Evolutionary conservation across 2,888 invertebrate genomes (phyloP).

Genomic region (Cecidostiba fungosa): DNA sequence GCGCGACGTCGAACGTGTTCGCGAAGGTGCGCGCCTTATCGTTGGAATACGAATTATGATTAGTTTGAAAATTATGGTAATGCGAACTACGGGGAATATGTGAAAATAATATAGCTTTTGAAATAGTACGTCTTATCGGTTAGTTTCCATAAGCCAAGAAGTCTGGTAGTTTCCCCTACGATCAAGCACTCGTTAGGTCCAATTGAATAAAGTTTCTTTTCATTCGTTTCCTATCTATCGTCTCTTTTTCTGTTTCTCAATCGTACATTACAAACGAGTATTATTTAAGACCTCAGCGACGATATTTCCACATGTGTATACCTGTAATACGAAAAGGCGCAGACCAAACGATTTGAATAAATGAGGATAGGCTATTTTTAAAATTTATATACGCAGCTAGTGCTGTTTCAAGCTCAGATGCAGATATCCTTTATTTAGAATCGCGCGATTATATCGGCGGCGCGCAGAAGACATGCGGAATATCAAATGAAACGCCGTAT

Average conservation of each 20-base stretch:
- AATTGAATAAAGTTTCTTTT: no score
- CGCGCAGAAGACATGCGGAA: constrained; percentile 1
- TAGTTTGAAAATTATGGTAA: neutral
- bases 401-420: constrained; percentile 20
- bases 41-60: neutral
- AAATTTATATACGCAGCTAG: neutral
- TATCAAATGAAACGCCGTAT: constrained; percentile 24
- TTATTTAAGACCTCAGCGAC: no score
- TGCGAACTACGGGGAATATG: no score
- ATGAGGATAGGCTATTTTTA: neutral
- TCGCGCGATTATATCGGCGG: constrained; percentile 24
- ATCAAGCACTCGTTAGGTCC: no score
- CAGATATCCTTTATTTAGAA: constrained; percentile 29
- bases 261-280: no score
- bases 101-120: no score
- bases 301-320: no score
- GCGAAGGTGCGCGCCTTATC: neutral
- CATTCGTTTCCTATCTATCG: no score
- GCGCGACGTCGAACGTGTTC: neutral
- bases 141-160: no score
- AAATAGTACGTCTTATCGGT: no score
- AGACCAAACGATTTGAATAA: neutral
- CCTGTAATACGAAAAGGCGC: neutral
- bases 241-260: no score
- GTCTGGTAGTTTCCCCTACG: no score